Evolutionary conservation across 2,113 vertebrate species (phyloP), one percentile per base, ranked within the genome.

Genomic region (Macquaria australasica): DNA sequence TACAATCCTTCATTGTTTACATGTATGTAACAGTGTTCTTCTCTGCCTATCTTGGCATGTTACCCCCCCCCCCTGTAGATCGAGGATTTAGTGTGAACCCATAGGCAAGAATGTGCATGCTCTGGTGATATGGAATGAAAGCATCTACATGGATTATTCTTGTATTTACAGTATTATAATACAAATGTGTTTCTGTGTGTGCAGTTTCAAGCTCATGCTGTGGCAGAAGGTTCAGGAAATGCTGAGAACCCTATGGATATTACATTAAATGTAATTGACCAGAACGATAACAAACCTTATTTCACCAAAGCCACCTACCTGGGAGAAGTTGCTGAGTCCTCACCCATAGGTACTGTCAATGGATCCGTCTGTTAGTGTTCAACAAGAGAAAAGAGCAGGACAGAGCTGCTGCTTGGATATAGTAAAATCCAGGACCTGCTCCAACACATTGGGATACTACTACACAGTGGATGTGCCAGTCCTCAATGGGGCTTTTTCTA

Each of bases 221-320:
- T 64, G 3, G 60, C 18, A 28, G 34, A 37, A 0, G 82, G 78
- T 56, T 1, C 10, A 8, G 14, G 15, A 73, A 0, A 0, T 1
- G 76, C 75, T 8, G 95, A 94, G 58, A 18, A 21, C 0, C 90
- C 94, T 0, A 95, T 95, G 92, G 92, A 95, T 0, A 90, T 96
- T 28, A 28, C 77, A 1, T 87, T 96, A 0, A 71, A 73, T 12
- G 92, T 96, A 7, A 68, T 87, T 0, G 96, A 96, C 69, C 60
- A 82, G 82, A 96, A 96, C 28, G 96, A 96, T 90, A 96, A 96
- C 81, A 82, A 18, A 1, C 96, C 96, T 20, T 0, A 45, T 5
- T 96, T 96, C 73, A 63, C 23, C 14, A 15, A 94, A 72, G 37
- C 79, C 70, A 88, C 81, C 43, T 96, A 79, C 72, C 2, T 79